Evolutionary conservation across 2,797 vertebrate species (phyloP).

Genomic region (Heterohyrax brucei): DNA sequence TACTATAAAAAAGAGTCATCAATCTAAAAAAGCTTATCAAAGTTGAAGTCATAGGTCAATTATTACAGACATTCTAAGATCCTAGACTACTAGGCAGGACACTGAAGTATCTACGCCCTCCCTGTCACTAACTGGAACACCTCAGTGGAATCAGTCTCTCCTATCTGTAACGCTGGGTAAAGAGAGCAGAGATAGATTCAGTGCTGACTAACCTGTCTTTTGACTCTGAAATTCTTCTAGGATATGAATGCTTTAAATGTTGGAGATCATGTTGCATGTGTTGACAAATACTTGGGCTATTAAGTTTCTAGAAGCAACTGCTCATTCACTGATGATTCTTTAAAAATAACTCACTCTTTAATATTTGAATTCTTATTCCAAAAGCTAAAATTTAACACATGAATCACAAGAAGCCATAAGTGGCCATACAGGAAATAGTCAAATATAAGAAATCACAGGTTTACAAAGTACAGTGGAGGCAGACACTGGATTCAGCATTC

Average conservation of each 20-base stretch:
- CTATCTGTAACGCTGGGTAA: background rate
- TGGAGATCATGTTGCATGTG: background rate
- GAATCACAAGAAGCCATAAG: background rate
- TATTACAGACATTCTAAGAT: background rate
- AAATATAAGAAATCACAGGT: background rate
- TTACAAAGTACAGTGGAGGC: slow-evolving; percentile 8
- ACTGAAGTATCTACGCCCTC: background rate
- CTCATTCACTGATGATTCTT: slow-evolving; percentile 16
- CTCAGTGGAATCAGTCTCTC: background rate
- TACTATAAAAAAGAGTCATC: background rate
- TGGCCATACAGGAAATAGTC: background rate
- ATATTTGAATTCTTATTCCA: background rate
- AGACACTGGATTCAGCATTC: background rate
- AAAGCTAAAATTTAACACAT: slow-evolving; percentile 43
- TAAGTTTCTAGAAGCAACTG: slow-evolving; percentile 31
- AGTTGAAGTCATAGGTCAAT: background rate
- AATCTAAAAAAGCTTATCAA: background rate
- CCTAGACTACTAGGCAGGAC: background rate
- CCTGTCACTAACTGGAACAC: background rate
- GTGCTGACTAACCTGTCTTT: slow-evolving; percentile 55
- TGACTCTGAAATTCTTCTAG: slow-evolving; percentile 20
- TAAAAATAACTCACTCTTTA: slow-evolving; percentile 3
- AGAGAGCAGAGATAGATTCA: background rate
- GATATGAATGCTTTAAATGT: slow-evolving; percentile 45
- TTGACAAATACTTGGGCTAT: background rate